Evolutionary conservation across 1,140 invertebrate genomes (phyloP).

Genomic region (Anastrepha ludens): DNA sequence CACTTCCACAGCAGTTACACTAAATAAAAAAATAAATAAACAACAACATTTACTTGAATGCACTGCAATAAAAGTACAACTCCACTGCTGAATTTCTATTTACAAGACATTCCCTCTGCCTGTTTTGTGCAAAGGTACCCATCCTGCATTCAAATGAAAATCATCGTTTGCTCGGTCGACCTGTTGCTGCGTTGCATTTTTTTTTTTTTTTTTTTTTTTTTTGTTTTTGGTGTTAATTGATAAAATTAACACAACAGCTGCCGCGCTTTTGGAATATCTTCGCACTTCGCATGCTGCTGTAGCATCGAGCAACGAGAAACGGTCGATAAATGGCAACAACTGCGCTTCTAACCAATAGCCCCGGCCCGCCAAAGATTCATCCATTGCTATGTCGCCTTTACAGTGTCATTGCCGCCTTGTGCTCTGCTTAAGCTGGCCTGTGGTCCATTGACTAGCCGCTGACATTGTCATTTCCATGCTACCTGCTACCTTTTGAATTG

Average conservation of each 20-base stretch:
- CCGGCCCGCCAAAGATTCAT: not conserved
- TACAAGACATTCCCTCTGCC: not conserved
- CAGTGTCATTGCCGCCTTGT: no score
- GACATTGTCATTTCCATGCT: not conserved
- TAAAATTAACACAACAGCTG: constrained; percentile 69
- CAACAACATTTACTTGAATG: constrained; percentile 36
- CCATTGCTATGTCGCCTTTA: not conserved
- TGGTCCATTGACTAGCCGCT: not conserved
- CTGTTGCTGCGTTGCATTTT: not conserved
- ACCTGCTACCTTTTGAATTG: not conserved
- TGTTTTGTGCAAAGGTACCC: not conserved
- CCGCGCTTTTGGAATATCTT: constrained; percentile 55
- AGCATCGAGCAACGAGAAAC: no score
- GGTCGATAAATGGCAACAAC: no score
- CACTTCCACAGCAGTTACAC: not conserved
- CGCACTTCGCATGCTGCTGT: constrained; percentile 58
- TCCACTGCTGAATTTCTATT: constrained; percentile 1
- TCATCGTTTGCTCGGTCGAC: not conserved
- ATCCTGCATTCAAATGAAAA: not conserved
- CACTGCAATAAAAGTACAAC: not conserved
- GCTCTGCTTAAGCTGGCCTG: not conserved
- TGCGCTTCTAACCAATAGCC: no score
- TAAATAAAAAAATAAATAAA: no score
- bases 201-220: not conserved
- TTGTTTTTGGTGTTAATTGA: constrained; percentile 66